These are phyloP conservation scores for Octodonta nipae DNA, from an alignment of 2,888 invertebrate species.

Conservation along the genomic window DNA sequence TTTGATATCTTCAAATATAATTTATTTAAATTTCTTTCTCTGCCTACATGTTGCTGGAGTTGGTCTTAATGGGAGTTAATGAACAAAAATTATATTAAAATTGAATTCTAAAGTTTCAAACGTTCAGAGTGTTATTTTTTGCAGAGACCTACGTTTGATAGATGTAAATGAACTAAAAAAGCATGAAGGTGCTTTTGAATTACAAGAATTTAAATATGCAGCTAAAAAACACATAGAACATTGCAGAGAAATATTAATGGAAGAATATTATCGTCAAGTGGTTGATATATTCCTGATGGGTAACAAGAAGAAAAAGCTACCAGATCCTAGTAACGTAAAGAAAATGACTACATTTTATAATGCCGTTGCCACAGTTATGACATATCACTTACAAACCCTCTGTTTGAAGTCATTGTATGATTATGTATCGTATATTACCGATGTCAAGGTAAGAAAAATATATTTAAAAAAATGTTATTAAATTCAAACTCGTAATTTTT, in stretches of 20 bases:
- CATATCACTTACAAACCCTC: conserved; percentile 68
- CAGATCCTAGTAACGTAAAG: conserved; percentile 49
- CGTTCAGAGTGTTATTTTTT: conserved; percentile 15
- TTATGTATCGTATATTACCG: conserved; percentile 63
- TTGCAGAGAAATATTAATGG: conserved; percentile 51
- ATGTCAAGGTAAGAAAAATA: conserved; percentile 61
- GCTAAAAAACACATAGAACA: conserved; percentile 50
- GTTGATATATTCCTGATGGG: conserved; percentile 53
- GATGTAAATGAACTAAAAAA: conserved; percentile 44
- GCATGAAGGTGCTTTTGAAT: conserved; percentile 51
- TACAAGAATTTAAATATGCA: conserved; percentile 47
- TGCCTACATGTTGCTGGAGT: too few species aligned
- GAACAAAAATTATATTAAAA: background rate
- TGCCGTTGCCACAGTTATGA: conserved; percentile 76
- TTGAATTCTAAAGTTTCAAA: background rate
- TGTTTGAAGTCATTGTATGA: conserved; percentile 67
- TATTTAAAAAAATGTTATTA: too few species aligned
- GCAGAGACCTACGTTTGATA: conserved; percentile 48
- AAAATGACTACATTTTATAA: conserved; percentile 69
- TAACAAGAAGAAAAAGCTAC: conserved; percentile 52
- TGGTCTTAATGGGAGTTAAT: too few species aligned
- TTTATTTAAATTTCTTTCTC: too few species aligned
- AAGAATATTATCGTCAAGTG: conserved; percentile 52
- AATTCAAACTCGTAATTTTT: too few species aligned
- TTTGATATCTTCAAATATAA: too few species aligned